A percentile compares a stretch with the other conserved stretches of the same genome.
Conservation (phyloP, 2,888 invertebrate genomes). For the Gymnocheta viridis region DNA sequence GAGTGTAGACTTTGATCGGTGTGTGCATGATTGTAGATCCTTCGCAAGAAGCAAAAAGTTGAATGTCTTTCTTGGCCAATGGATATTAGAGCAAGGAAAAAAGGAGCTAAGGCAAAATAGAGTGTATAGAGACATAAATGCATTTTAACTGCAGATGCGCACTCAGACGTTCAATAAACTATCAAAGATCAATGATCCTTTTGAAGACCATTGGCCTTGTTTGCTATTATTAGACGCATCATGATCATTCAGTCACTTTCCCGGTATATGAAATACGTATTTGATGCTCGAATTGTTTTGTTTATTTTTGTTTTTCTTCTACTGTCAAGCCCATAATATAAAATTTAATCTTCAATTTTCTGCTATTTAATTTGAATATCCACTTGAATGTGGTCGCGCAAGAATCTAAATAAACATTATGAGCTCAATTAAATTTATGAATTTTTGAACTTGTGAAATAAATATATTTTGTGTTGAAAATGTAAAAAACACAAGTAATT, state of each 20-base stretch:
- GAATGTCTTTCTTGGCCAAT: slow-evolving; percentile 46
- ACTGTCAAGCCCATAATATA: not conserved
- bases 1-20: not conserved
- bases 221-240: slow-evolving; percentile 52
- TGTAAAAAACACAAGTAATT: slow-evolving; percentile 20
- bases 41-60: slow-evolving; percentile 51
- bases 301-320: not conserved
- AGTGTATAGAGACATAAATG: slow-evolving; percentile 2
- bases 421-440: not conserved
- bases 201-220: slow-evolving; percentile 57
- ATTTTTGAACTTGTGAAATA: not conserved
- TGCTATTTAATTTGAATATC: slow-evolving; percentile 7
- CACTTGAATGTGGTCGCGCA: not conserved
- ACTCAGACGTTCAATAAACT: slow-evolving; percentile 57
- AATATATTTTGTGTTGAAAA: slow-evolving; percentile 1
- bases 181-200: slow-evolving; percentile 61
- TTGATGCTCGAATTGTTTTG: not conserved
- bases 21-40: slow-evolving; percentile 49
- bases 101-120: not conserved
- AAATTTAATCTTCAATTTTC: slow-evolving; percentile 4
- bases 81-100: slow-evolving; percentile 55
- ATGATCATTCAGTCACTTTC: slow-evolving; percentile 21
- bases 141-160: not conserved
- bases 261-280: not conserved
- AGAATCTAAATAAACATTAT: slow-evolving; percentile 8